Evolutionary conservation across 1,140 invertebrate species (phyloP).

Genomic region (Heliothis subflexa): DNA sequence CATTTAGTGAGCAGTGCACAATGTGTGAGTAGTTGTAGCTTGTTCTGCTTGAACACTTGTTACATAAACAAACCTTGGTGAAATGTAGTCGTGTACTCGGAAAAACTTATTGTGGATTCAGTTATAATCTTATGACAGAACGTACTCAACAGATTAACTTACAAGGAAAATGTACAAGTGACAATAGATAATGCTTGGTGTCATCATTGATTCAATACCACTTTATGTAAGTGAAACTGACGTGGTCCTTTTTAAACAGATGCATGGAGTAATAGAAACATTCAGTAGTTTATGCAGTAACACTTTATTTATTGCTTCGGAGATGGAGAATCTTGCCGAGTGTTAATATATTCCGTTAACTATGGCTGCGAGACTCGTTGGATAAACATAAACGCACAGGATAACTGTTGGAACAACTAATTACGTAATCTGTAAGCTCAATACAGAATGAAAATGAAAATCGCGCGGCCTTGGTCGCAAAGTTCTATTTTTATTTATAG

Average conservation of each 20-base stretch:
- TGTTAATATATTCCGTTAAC: constrained; percentile 36
- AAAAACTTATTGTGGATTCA: constrained; percentile 28
- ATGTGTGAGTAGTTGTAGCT: constrained; percentile 37
- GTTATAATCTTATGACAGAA: constrained; percentile 20
- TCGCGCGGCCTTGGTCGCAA: too few relatives aligned
- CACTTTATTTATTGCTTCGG: constrained; percentile 25
- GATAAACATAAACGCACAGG: constrained; percentile 33
- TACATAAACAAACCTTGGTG: constrained; percentile 28
- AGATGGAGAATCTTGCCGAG: constrained; percentile 13
- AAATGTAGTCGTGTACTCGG: constrained; percentile 21
- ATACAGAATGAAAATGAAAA: constrained; percentile 16
- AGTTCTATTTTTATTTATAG: too few relatives aligned
- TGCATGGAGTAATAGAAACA: constrained; percentile 40
- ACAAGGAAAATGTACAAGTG: constrained; percentile 35
- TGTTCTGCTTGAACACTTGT: constrained; percentile 33
- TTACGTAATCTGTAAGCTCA: constrained; percentile 22
- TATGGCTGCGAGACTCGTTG: neutral
- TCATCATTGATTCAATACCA: constrained; percentile 34
- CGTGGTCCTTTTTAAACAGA: neutral
- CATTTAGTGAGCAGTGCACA: constrained; percentile 54
- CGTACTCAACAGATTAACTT: constrained; percentile 7
- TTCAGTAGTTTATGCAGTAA: constrained; percentile 19
- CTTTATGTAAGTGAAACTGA: constrained; percentile 15
- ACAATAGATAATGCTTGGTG: constrained; percentile 10
- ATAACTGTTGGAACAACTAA: constrained; percentile 29